A percentile compares a stretch with the other conserved stretches of the same genome.
Evolutionary conservation across 2,797 vertebrate species (phyloP).

Genomic region (Channa striata): DNA sequence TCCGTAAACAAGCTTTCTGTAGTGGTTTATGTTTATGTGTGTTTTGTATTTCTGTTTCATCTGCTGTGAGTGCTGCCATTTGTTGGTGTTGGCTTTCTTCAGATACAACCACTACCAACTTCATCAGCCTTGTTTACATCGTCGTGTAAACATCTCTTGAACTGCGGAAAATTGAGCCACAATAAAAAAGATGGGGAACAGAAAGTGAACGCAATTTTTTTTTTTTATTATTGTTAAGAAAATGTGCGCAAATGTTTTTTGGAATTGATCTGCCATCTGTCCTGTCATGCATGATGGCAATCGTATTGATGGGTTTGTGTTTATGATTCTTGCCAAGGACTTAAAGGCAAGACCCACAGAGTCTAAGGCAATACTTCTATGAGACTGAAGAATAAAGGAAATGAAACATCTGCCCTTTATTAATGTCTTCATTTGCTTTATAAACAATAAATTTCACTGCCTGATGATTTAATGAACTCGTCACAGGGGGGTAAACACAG

Average conservation of each 20-base stretch:
- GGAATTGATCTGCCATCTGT: slow-evolving; percentile 31
- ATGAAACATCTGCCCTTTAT: slow-evolving; percentile 51
- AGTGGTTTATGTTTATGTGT: slow-evolving; percentile 56
- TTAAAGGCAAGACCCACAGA: slow-evolving; percentile 38
- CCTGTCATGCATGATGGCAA: slow-evolving; percentile 52
- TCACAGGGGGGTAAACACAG: slow-evolving; percentile 41
- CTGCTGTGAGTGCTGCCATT: slow-evolving; percentile 48
- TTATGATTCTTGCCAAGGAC: slow-evolving; percentile 54
- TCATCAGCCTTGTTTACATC: slow-evolving; percentile 57
- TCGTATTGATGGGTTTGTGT: slow-evolving; percentile 52
- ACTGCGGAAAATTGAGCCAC: slow-evolving; percentile 34
- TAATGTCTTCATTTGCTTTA: slow-evolving; percentile 49
- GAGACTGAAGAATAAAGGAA: slow-evolving; percentile 24
- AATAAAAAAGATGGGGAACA: slow-evolving; percentile 4
- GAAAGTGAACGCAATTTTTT: slow-evolving; percentile 11
- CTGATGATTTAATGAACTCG: slow-evolving; percentile 50
- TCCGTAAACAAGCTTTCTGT: slow-evolving; percentile 61
- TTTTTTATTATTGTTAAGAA: slow-evolving; percentile 26
- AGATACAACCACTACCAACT: slow-evolving; percentile 41
- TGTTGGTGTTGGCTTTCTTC: slow-evolving; percentile 50
- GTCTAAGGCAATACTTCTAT: slow-evolving; percentile 37
- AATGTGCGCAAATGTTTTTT: slow-evolving; percentile 26
- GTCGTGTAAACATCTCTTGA: slow-evolving; percentile 41
- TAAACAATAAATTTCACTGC: slow-evolving; percentile 48
- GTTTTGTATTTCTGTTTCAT: slow-evolving; percentile 52